Conservation (phyloP, 2,113 vertebrate species). For the Ammodramus savannarum region DNA sequence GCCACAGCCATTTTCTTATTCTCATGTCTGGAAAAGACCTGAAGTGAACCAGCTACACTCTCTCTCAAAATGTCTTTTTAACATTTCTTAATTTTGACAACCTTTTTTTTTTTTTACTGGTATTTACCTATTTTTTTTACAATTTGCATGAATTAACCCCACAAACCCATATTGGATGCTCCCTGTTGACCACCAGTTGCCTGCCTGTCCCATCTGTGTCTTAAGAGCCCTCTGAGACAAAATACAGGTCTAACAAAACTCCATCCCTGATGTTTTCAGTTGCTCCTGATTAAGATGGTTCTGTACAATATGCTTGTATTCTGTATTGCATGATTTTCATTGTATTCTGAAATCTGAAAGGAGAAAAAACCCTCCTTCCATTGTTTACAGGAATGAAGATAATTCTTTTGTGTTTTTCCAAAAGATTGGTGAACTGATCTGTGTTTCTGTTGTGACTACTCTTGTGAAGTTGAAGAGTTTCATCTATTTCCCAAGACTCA, state of each 20-base stretch:
- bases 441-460: neutral
- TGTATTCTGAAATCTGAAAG: neutral
- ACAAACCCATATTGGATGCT: neutral
- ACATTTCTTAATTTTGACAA: neutral
- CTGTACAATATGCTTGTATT: neutral
- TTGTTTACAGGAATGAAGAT: neutral
- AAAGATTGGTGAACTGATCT: neutral
- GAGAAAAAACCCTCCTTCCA: neutral
- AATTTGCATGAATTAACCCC: neutral
- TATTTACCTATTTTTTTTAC: neutral
- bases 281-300: neutral
- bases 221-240: neutral
- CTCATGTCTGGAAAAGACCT: neutral
- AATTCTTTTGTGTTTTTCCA: neutral
- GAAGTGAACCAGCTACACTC: neutral
- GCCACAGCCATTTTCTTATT: neutral
- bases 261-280: neutral
- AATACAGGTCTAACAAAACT: neutral
- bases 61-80: neutral
- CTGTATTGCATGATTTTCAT: neutral
- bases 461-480: neutral
- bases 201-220: neutral
- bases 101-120: accelerated
- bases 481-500: neutral
- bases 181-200: neutral